These are phyloP conservation scores for Gallinago media DNA, from an alignment of 2,113 vertebrate genomes.

Conservation along the genomic window DNA sequence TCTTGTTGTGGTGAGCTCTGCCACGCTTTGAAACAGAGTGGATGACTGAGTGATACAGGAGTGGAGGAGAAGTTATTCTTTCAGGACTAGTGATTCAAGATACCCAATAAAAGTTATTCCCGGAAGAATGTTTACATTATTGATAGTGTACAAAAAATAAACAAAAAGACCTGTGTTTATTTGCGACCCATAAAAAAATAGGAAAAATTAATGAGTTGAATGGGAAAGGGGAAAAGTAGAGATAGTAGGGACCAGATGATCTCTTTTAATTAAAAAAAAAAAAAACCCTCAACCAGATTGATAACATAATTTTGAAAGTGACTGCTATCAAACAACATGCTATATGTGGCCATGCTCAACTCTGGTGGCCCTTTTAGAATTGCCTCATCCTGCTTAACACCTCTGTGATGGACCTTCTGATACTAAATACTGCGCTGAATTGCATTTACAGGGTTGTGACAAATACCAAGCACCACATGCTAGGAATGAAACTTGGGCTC, in stretches of 20 bases:
- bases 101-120: background rate
- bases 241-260: fast-evolving
- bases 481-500: background rate
- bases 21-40: background rate
- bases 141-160: background rate
- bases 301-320: background rate
- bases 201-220: background rate
- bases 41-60: background rate
- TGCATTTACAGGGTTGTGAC: background rate
- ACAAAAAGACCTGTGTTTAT: background rate
- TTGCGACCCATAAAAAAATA: background rate
- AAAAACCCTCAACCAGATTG: background rate
- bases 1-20: background rate
- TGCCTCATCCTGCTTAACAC: background rate
- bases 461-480: background rate
- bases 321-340: background rate
- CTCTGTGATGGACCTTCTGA: background rate
- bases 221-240: background rate
- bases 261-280: background rate
- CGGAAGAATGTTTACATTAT: background rate
- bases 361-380: background rate
- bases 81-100: background rate
- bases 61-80: background rate
- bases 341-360: background rate
- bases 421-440: background rate